phyloP scores from a whole-genome alignment of 2,888 invertebrate genomes.

The Copidosoma aretas region DNA sequence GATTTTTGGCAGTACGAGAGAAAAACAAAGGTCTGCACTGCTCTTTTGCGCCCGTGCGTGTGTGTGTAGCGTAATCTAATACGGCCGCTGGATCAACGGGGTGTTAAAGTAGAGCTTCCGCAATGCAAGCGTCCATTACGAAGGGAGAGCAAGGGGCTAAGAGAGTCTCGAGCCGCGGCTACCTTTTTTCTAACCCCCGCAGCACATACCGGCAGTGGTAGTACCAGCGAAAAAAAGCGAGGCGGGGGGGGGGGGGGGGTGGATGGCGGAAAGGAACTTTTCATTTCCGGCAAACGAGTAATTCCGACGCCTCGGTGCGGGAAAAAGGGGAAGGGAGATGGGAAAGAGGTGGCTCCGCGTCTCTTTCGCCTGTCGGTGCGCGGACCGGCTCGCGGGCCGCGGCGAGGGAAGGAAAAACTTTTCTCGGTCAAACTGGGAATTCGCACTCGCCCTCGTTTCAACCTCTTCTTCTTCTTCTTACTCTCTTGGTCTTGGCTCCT shows the following conservation, averaged over 20 bases:
- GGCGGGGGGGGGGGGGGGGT: background rate
- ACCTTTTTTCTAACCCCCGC: background rate
- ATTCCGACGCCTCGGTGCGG: slow-evolving; percentile 27
- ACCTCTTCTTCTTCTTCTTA: slow-evolving; percentile 8
- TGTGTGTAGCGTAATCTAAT: slow-evolving; percentile 6
- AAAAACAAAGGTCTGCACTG: background rate
- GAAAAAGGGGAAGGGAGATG: too few relatives aligned
- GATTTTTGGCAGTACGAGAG: too few relatives aligned
- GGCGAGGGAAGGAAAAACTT: slow-evolving; percentile 23
- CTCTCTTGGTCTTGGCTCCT: background rate
- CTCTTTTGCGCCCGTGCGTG: too few relatives aligned
- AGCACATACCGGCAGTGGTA: background rate
- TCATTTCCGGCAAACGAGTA: slow-evolving; percentile 37
- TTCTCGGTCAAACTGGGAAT: slow-evolving; percentile 34
- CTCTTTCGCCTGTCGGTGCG: background rate
- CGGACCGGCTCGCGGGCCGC: background rate
- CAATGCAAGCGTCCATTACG: slow-evolving; percentile 8
- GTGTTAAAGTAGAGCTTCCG: slow-evolving; percentile 17
- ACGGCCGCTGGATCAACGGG: slow-evolving; percentile 10
- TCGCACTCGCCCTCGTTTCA: background rate
- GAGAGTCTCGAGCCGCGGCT: background rate
- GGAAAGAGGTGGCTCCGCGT: background rate
- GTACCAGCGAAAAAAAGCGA: background rate
- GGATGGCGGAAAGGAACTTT: slow-evolving; percentile 26
- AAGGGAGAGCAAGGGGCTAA: slow-evolving; percentile 2